Percentiles rank a stretch among this genome's conserved stretches.
Conservation (phyloP, 2,888 invertebrate species). For the Hyalella azteca region DNA sequence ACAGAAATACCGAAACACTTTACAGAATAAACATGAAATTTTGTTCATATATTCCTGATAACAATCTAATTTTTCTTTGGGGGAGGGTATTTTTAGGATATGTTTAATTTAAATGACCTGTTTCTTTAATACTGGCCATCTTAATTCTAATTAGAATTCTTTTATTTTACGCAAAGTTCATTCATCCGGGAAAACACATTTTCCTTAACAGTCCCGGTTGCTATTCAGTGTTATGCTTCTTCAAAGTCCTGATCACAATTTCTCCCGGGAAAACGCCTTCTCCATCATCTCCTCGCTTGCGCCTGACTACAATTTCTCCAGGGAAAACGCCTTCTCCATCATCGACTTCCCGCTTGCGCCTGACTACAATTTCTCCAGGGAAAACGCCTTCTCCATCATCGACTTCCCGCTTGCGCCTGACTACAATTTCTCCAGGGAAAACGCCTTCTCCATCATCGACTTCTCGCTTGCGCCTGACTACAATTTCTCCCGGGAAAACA, state of each 20-base stretch:
- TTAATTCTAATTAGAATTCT: not conserved
- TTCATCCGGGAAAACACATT: not conserved
- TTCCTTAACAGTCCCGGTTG: no score
- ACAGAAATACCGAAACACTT: no score
- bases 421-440: not conserved
- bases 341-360: not conserved
- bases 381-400: not conserved
- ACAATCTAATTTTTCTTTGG: no score
- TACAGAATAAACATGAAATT: no score
- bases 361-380: not conserved
- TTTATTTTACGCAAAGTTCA: not conserved
- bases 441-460: not conserved
- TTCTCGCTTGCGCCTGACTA: not conserved
- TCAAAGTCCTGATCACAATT: not conserved
- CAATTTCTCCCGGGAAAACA: not conserved
- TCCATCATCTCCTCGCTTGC: not conserved
- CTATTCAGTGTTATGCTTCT: no score
- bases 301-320: not conserved
- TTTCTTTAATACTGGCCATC: not conserved
- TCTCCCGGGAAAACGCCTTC: not conserved
- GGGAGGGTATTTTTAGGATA: no score
- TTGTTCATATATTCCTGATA: no score
- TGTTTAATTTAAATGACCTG: no score
- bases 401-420: not conserved
- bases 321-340: not conserved